A percentile compares a stretch with the other conserved stretches of the same genome.
Evolutionary conservation across 1,140 invertebrate species (phyloP).

Genomic region (Bombus turneri): DNA sequence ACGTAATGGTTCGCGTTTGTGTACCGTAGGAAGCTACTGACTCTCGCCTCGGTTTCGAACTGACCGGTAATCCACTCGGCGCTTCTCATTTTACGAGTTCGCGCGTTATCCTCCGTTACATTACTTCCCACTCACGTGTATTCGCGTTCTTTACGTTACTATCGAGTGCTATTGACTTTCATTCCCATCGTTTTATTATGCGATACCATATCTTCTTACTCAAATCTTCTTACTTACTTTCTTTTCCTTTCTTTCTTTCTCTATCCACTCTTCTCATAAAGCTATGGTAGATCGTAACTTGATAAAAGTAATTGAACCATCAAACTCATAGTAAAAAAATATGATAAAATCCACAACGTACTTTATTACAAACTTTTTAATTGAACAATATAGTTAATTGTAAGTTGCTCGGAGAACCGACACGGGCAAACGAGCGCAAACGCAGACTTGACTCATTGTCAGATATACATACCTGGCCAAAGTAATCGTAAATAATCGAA

Average conservation of each 20-base stretch:
- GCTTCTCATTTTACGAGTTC: conserved; percentile 57
- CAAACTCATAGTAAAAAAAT: not conserved
- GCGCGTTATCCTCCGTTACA: conserved; percentile 40
- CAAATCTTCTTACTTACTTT: no score
- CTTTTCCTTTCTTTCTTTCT: no score
- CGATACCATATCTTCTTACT: not conserved
- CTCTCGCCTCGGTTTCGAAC: conserved; percentile 58
- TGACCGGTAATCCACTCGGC: conserved; percentile 37
- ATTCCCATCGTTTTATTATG: conserved; percentile 10
- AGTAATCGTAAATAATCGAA: conserved; percentile 9
- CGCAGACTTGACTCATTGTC: not conserved
- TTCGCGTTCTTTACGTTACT: not conserved
- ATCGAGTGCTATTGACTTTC: conserved; percentile 5
- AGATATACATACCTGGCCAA: not conserved
- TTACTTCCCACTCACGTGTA: conserved; percentile 38
- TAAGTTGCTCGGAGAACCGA: not conserved
- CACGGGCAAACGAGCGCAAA: not conserved
- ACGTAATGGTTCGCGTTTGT: not conserved
- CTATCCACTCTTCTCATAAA: no score
- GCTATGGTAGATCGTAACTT: no score
- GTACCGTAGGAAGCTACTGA: conserved; percentile 25
- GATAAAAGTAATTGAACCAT: not conserved
- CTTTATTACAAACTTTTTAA: conserved; percentile 70
- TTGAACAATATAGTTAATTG: conserved; percentile 61
- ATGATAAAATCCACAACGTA: conserved; percentile 68